Conservation (phyloP, 2,797 vertebrate species). For the Iguana delicatissima region DNA sequence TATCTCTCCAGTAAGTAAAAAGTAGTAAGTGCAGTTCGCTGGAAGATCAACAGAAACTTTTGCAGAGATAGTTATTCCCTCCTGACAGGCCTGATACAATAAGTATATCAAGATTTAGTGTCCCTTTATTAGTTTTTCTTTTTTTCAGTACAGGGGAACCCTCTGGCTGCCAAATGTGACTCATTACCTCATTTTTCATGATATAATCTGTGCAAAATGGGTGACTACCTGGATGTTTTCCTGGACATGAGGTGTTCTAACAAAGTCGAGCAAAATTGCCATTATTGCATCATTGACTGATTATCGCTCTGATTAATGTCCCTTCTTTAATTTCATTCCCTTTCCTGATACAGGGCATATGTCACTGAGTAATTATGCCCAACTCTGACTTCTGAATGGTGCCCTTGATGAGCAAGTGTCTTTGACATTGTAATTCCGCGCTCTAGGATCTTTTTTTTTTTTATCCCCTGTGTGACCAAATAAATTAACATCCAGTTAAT, state of each 20-base stretch:
- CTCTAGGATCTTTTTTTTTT: neutral
- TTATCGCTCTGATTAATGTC: conserved; percentile 81
- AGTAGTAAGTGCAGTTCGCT: conserved; percentile 57
- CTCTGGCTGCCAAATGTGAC: conserved; percentile 80
- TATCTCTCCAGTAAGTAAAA: conserved; percentile 28
- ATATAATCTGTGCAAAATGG: conserved; percentile 80
- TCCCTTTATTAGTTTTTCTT: conserved; percentile 75
- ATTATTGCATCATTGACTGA: conserved; percentile 78
- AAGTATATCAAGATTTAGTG: conserved; percentile 84
- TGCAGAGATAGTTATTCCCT: conserved; percentile 72
- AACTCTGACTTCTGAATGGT: conserved; percentile 62
- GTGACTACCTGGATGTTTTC: conserved; percentile 79
- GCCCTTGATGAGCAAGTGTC: conserved; percentile 45
- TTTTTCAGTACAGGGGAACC: conserved; percentile 73
- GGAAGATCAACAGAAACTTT: conserved; percentile 75
- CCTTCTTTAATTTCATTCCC: conserved; percentile 76
- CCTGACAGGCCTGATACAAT: conserved; percentile 77
- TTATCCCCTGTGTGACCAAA: neutral
- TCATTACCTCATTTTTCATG: conserved; percentile 82
- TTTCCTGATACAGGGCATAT: conserved; percentile 72
- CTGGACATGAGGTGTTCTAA: conserved; percentile 75
- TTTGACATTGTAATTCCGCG: conserved; percentile 36
- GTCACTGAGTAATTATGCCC: conserved; percentile 62
- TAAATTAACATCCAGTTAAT: conserved; percentile 32
- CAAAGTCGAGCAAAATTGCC: conserved; percentile 73